A percentile compares a stretch with the other conserved stretches of the same genome.
phyloP scores from a whole-genome alignment of 2,888 invertebrate genomes.

The Coenonympha glycerion region DNA sequence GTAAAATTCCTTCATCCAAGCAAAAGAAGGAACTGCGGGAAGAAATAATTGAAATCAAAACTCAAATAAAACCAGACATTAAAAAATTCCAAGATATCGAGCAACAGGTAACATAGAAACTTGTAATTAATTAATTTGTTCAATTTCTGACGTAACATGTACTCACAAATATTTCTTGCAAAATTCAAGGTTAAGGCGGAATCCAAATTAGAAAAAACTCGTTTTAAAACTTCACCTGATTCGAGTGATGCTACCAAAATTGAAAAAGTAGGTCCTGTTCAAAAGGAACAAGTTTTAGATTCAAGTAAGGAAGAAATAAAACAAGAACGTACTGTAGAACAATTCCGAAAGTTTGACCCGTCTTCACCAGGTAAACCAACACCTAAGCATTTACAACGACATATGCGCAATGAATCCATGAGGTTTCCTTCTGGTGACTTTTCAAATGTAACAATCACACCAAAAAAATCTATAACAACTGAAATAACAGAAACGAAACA shows the following conservation, averaged over 20 bases:
- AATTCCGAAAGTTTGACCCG: slow-evolving; percentile 65
- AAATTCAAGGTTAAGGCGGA: slow-evolving; percentile 52
- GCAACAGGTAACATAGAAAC: slow-evolving; percentile 49
- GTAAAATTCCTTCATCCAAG: slow-evolving; percentile 82
- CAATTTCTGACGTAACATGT: not conserved
- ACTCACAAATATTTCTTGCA: not conserved
- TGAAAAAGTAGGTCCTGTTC: slow-evolving; percentile 43
- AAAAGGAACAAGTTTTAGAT: slow-evolving; percentile 40
- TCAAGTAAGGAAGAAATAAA: slow-evolving; percentile 52
- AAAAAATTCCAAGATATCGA: slow-evolving; percentile 72
- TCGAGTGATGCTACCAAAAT: slow-evolving; percentile 52
- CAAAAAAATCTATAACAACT: slow-evolving; percentile 59
- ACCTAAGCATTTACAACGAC: slow-evolving; percentile 70
- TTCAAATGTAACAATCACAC: slow-evolving; percentile 69
- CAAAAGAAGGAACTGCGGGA: slow-evolving; percentile 84
- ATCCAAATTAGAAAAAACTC: slow-evolving; percentile 55
- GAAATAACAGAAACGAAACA: slow-evolving; percentile 63
- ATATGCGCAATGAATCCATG: slow-evolving; percentile 74
- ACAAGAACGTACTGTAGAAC: slow-evolving; percentile 56
- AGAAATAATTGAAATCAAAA: slow-evolving; percentile 82
- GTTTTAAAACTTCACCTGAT: slow-evolving; percentile 63
- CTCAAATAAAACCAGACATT: slow-evolving; percentile 78
- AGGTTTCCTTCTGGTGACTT: slow-evolving; percentile 73
- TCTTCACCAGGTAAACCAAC: slow-evolving; percentile 70
- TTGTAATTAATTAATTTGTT: not conserved